Evolutionary conservation across 2,888 invertebrate genomes (phyloP), one percentile per base, ranked within the genome.

Genomic region (Pasiphila rectangulata): DNA sequence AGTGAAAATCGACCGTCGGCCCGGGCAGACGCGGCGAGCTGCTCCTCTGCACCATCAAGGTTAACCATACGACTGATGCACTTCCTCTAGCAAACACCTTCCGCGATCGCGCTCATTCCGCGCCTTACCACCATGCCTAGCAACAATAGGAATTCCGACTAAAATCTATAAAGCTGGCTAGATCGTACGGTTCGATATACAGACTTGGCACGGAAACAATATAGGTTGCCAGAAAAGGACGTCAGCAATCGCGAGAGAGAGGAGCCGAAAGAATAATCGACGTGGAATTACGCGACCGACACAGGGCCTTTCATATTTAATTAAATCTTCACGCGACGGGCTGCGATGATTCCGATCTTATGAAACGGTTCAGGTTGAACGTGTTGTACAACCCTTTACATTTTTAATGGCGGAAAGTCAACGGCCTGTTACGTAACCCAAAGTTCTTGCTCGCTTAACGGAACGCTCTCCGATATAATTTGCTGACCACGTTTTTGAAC

Each of bases 1-100:
- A 86, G 87, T 87, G 85, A 84, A 85, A 87, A 88, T 87, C 87
- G 87, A 87, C 84, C 80, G 77, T 73, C 79, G 75, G 79, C 85
- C 87, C 87, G 87, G 87, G 85, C 86, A 83, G 81, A 84, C 87
- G 87, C 83, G 72, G 68, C 68, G 67, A 64, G 64, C 72, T 71
- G 67, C 73, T 70, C 75, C 67, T 72, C 72, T 80, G 83, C 79
- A 83, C 67, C 77, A 79, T 67, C 83, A 85, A 85, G 84, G 83
- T 84, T 83, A 83, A 68, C 72, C 67, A 67, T 68, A 69, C 37
- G 24, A 30, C 69, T 66, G 68, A 72, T 83, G 82, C 82, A 82
- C 69, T 80, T 79, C 76, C 75, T 68, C 62, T 56, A 45, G 38
- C 36, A 38, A 16, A 34, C 29, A 41, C 20, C 6, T 41, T 44